These are phyloP conservation scores for Hestina assimilis DNA, from an alignment of 1,140 invertebrate genomes.

Conservation along the genomic window DNA sequence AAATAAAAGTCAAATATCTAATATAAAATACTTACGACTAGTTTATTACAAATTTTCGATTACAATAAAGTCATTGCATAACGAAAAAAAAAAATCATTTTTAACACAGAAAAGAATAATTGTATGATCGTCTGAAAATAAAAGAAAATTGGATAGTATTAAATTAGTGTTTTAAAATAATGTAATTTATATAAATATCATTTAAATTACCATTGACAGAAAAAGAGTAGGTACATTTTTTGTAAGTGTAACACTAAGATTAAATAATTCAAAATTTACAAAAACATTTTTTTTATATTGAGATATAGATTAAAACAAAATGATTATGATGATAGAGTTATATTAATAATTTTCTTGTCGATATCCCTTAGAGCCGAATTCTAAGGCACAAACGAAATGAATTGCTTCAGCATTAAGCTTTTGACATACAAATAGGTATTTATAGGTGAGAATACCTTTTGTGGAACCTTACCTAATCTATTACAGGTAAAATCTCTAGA, in stretches of 20 bases:
- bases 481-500: conserved; percentile 15
- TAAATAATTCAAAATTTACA: not conserved
- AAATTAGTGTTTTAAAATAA: conserved; percentile 6
- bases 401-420: not conserved
- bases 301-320: not conserved
- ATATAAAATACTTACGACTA: conserved; percentile 13
- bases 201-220: not conserved
- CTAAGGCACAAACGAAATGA: conserved; percentile 8
- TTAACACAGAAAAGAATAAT: conserved; percentile 9
- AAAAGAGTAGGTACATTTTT: conserved; percentile 1
- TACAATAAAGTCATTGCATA: conserved; percentile 24
- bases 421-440: not conserved
- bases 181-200: conserved; percentile 1
- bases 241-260: conserved; percentile 1
- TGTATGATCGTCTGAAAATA: conserved; percentile 5
- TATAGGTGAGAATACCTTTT: not conserved
- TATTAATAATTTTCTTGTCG: not conserved
- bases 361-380: not conserved
- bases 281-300: not conserved
- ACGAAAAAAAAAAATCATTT: conserved; percentile 15
- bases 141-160: not conserved
- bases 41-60: conserved; percentile 19
- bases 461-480: conserved; percentile 3
- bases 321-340: not conserved
- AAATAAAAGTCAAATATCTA: conserved; percentile 2